These are phyloP conservation scores for Tetrao urogallus DNA, from an alignment of 2,113 vertebrate species.

Conservation along the genomic window DNA sequence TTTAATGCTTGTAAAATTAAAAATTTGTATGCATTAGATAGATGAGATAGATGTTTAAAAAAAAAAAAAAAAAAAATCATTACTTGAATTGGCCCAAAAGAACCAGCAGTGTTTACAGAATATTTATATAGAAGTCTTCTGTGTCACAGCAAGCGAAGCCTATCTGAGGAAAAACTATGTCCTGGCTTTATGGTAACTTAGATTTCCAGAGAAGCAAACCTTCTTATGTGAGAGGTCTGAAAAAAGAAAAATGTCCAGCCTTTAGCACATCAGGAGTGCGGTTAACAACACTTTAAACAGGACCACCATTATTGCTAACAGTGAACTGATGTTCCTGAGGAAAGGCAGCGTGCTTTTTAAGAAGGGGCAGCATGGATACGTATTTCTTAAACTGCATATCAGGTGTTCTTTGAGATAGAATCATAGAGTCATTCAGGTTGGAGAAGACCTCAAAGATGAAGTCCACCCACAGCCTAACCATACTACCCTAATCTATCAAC, in stretches of 20 bases:
- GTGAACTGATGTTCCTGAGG: not conserved
- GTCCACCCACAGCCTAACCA: no score
- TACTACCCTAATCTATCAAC: no score
- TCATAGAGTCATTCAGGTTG: no score
- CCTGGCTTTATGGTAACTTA: not conserved
- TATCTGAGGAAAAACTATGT: not conserved
- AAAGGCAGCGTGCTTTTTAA: not conserved
- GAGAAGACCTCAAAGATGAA: no score
- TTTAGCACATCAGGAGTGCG: not conserved
- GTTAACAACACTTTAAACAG: not conserved
- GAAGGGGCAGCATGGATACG: not conserved
- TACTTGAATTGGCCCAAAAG: not conserved
- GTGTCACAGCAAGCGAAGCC: not conserved
- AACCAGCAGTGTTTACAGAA: not conserved
- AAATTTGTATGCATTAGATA: not conserved
- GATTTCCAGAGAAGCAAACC: not conserved
- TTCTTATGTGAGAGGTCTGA: not conserved
- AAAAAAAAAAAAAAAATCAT: not conserved
- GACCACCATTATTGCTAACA: not conserved
- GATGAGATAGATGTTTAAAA: not conserved
- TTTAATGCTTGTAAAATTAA: not conserved
- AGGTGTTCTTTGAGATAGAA: not conserved
- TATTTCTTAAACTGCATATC: not conserved
- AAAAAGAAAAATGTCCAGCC: not conserved
- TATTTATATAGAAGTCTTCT: not conserved